A percentile compares a stretch with the other conserved stretches of the same genome.
Conservation (phyloP, 2,113 vertebrate species). For the Stercorarius parasiticus region DNA sequence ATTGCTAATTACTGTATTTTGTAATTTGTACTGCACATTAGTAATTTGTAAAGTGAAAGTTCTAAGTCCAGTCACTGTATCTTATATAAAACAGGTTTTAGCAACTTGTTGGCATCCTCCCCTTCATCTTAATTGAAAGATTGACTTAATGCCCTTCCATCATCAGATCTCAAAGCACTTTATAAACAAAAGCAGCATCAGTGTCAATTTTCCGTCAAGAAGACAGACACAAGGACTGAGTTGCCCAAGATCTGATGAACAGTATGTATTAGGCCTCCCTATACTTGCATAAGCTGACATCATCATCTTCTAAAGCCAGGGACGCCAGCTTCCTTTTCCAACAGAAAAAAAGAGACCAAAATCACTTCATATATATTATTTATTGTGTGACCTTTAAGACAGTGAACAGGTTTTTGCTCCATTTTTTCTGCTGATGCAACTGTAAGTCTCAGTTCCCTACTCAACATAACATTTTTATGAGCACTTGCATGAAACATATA, state of each 20-base stretch:
- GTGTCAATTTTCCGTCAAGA: not conserved
- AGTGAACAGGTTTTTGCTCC: fast-evolving
- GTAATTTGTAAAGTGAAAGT: not conserved
- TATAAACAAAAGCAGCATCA: not conserved
- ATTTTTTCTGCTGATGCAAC: not conserved
- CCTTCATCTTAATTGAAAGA: not conserved
- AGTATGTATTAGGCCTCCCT: not conserved
- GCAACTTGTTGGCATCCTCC: not conserved
- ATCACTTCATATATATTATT: not conserved
- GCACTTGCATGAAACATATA: not conserved
- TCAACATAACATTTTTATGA: not conserved
- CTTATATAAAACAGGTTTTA: not conserved
- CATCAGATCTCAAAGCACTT: not conserved
- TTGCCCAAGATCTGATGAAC: not conserved
- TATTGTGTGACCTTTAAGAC: not conserved
- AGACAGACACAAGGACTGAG: not conserved
- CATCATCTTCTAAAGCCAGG: not conserved
- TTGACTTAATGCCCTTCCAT: not conserved
- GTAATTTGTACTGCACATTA: not conserved
- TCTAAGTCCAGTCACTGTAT: not conserved
- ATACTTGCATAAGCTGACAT: not conserved
- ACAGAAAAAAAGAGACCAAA: not conserved
- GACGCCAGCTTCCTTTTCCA: not conserved
- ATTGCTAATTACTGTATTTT: not conserved
- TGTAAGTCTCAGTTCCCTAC: not conserved